phyloP scores from a whole-genome alignment of 2,888 invertebrate genomes.

The Caenorhabditis wallacei region DNA sequence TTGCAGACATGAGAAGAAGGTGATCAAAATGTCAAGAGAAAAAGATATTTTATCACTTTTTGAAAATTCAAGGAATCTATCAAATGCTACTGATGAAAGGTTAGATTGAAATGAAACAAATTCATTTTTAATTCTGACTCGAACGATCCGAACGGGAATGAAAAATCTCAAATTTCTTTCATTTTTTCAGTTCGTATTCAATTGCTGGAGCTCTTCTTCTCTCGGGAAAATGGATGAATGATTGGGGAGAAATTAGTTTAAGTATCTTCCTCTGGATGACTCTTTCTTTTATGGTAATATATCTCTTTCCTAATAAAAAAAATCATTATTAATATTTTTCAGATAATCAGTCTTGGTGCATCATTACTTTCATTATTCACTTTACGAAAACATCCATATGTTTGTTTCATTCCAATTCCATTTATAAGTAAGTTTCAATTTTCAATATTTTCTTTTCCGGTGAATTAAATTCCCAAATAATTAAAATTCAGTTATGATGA shows the following conservation, averaged over 20 bases:
- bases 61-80: slow-evolving; percentile 26
- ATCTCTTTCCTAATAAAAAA: too few relatives aligned
- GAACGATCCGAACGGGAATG: too few relatives aligned
- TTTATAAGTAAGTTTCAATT: slow-evolving; percentile 63
- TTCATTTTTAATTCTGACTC: too few relatives aligned
- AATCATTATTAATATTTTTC: slow-evolving; percentile 5
- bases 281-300: slow-evolving; percentile 68
- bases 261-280: slow-evolving; percentile 80
- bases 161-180: not conserved
- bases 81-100: slow-evolving; percentile 34
- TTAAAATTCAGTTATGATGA: slow-evolving; percentile 65
- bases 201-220: slow-evolving; percentile 71
- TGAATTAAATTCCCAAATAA: not conserved
- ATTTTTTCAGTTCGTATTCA: slow-evolving; percentile 50
- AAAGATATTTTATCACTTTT: slow-evolving; percentile 46
- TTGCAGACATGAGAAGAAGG: slow-evolving; percentile 28
- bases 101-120: not conserved
- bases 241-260: slow-evolving; percentile 77
- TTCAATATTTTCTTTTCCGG: not conserved
- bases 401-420: slow-evolving; percentile 66
- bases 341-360: slow-evolving; percentile 71
- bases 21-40: slow-evolving; percentile 28
- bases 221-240: slow-evolving; percentile 64
- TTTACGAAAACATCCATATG: slow-evolving; percentile 78
- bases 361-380: slow-evolving; percentile 72